Conservation (phyloP, 1,140 invertebrate genomes). For the Onthophagus taurus region DNA sequence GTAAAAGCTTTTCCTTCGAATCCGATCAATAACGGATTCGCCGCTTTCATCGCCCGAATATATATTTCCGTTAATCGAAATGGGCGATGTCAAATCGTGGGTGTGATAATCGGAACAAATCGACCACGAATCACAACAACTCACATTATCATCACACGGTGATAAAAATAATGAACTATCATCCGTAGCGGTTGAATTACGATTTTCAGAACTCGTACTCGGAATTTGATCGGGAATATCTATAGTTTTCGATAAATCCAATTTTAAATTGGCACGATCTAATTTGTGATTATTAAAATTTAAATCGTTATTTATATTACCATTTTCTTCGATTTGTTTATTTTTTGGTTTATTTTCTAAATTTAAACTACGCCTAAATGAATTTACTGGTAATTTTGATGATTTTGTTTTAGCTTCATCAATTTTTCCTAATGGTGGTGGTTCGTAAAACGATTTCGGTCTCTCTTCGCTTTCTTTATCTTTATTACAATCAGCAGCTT, state of each 20-base stretch:
- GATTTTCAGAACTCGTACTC: constrained; percentile 38
- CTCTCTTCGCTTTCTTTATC: constrained; percentile 22
- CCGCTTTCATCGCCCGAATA: constrained; percentile 35
- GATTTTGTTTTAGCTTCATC: constrained; percentile 22
- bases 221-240: constrained; percentile 41
- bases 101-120: constrained; percentile 49
- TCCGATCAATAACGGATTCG: constrained; percentile 65
- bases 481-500: not conserved
- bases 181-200: constrained; percentile 34
- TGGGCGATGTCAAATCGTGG: constrained; percentile 39
- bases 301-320: constrained; percentile 5
- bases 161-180: constrained; percentile 44
- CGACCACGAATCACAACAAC: constrained; percentile 60
- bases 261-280: constrained; percentile 48
- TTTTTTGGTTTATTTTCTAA: constrained; percentile 24
- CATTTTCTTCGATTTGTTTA: constrained; percentile 1
- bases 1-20: constrained; percentile 80
- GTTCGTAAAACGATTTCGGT: constrained; percentile 22
- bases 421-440: constrained; percentile 16
- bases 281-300: constrained; percentile 14
- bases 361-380: constrained; percentile 30
- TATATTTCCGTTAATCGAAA: constrained; percentile 42
- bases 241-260: constrained; percentile 56
- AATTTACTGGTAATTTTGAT: constrained; percentile 32
- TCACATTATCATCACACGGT: constrained; percentile 50